These are phyloP conservation scores for Dascyllus trimaculatus DNA, from an alignment of 2,113 vertebrate species.

Conservation along the genomic window DNA sequence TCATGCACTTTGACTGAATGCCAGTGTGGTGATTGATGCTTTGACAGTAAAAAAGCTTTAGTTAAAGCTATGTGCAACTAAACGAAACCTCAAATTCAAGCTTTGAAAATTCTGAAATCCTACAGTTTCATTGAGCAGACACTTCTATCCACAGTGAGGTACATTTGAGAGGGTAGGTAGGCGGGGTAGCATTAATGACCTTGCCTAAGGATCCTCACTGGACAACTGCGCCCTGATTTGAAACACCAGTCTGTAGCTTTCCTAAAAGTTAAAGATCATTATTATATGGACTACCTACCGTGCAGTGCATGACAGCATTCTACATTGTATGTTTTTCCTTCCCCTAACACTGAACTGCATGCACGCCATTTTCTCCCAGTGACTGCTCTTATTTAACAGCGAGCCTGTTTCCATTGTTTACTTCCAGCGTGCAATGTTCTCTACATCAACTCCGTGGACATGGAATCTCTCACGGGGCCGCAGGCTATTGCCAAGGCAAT, in stretches of 20 bases:
- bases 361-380: accelerated
- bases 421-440: constrained; percentile 93
- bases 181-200: too few relatives aligned
- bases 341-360: constrained; percentile 3
- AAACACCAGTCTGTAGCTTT: too few relatives aligned
- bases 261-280: too few relatives aligned
- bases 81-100: background rate
- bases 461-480: constrained; percentile 97
- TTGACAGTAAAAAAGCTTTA: background rate
- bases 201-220: too few relatives aligned
- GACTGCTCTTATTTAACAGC: background rate
- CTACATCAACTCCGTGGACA: constrained; percentile 97
- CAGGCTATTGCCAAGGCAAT: constrained; percentile 96
- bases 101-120: background rate
- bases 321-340: constrained; percentile 1
- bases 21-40: constrained; percentile 20
- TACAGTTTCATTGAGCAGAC: too few relatives aligned
- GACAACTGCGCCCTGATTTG: too few relatives aligned
- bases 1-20: constrained; percentile 21
- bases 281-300: too few relatives aligned
- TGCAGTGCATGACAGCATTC: constrained; percentile 25
- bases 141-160: too few relatives aligned
- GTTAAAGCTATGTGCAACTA: background rate
- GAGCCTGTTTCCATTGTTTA: constrained; percentile 7
- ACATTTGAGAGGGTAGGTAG: too few relatives aligned